Evolutionary conservation across 92 coral and sea anemone species (phyloP), one percentile per base, ranked within the genome.

Genomic region (Phymanthus crucifer): DNA sequence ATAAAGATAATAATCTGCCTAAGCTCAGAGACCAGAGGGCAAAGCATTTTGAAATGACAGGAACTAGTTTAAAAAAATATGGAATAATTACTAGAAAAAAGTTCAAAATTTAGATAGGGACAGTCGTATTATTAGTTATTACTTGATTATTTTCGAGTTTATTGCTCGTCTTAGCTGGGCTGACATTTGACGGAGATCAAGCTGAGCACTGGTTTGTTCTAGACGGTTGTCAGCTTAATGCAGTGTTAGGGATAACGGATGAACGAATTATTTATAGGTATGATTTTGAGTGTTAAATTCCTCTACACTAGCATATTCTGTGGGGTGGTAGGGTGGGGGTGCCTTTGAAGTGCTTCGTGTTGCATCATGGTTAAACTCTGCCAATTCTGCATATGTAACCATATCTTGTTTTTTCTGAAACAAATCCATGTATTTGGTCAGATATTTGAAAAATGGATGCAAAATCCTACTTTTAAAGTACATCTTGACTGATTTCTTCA

Each of bases 291-390:
- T 4, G 64, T 4, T 4, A 54, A 19, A 27, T 0, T 23, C 9
- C 26, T 19, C 8, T n/a, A 54, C 26, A 54, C 64, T 54, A 54
- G 64, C 64, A 54, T 54, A 54, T 54, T 8, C 64, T 54, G 64
- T 54, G 64, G 64, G 64, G 29, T 54, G 64, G 64, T 54, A 61
- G 32, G 68, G 16, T 61, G 34, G 68, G 26, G 32, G 32, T 61
- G 34, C 34, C 18, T 54, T 54, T 54, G 24, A 29, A 24, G 6
- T 29, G 27, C 29, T 27, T 24, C 4, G 68, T 61, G 68, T 24
- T 61, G 34, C 68, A 61, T 61, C 68, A 61, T 29, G 68, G 19
- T 61, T 61, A 61, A 61, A 61, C 12, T 61, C 68, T 1, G 35
- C 34, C 34, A 61, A 34, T 29, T 61, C 68, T 26, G 68, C 68